Evolutionary conservation across 2,113 vertebrate species (phyloP), one percentile per base, ranked within the genome.

Genomic region (Oreochromis spilurus): DNA sequence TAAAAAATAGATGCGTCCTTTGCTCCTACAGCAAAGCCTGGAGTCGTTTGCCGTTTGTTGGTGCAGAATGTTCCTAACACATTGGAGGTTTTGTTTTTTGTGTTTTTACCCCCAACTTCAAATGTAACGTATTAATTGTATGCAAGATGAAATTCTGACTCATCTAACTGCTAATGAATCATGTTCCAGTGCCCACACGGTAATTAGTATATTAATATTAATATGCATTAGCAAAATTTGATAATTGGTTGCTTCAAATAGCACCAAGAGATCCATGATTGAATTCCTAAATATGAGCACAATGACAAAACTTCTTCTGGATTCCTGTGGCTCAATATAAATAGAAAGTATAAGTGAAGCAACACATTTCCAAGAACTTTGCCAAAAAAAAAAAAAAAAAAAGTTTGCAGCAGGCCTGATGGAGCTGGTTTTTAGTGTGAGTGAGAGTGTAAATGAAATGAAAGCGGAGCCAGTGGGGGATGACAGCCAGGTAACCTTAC

Each of bases 401-500:
- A 65, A 12, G 60, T 19, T 81, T 75, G 26, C 36, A n/a, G 50
- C 34, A 50, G 48, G 45, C 29, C 14, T 81, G 7, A 45, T 26
- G 26, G 34, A 84, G 78, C 24, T 5, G n/a, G 52, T 82, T 10
- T 84, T 43, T 26, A 5, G 17, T 8, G 31, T 31, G 75, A 84
- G 84, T 87, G 83, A 75, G 70, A 87, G 87, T 78, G 86, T 83
- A 88, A 92, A 70, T 79, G 85, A 90, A 92, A 87, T 92, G 81
- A 90, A 88, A 89, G 87, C 40, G 5, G 81, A 77, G 88, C 5
- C 92, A 67, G 90, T 87, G 75, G 87, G 92, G 88, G 89, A 88
- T 79, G 62, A 77, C 83, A 91, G 91, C 78, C 83, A 80, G 90
- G 95, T 96, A 96, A 96, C 92, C 67, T 84, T 91, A 96, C 92